Percentiles rank a stretch among this genome's conserved stretches.
phyloP scores from a whole-genome alignment of 2,113 vertebrate species.

The Eonycteris spelaea region DNA sequence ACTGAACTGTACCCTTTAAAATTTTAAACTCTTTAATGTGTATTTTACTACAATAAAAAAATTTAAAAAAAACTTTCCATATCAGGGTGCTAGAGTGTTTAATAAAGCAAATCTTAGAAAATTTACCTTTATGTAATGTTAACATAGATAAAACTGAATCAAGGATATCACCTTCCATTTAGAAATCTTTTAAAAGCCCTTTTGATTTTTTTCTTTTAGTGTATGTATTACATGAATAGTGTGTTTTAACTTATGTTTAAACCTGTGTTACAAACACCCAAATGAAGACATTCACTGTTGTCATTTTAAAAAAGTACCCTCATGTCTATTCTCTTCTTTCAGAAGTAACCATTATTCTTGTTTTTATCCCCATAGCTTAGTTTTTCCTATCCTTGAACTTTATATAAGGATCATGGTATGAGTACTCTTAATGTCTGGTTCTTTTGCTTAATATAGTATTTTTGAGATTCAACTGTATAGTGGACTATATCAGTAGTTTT shows the following conservation, averaged over 20 bases:
- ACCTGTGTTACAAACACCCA: neutral
- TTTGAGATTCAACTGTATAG: conserved; percentile 11
- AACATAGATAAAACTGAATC: conserved; percentile 23
- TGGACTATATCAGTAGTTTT: neutral
- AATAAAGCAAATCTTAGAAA: neutral
- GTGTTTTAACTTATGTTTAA: neutral
- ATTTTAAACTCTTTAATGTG: neutral
- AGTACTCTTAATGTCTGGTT: neutral
- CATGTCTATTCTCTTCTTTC: neutral
- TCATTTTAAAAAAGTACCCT: neutral
- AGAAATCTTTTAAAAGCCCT: neutral
- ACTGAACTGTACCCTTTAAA: neutral
- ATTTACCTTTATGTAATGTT: neutral
- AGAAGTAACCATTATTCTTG: neutral
- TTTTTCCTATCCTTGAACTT: neutral
- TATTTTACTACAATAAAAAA: neutral
- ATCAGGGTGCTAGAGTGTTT: neutral
- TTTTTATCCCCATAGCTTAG: neutral
- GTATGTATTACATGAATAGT: neutral
- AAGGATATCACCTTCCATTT: neutral
- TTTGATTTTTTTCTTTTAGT: neutral
- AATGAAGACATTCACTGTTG: neutral
- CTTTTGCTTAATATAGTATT: neutral
- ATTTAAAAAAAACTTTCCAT: neutral
- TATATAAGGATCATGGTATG: neutral